Evolutionary conservation across 1,140 invertebrate species (phyloP), one percentile per base, ranked within the genome.

Genomic region (Drosophila sechellia): DNA sequence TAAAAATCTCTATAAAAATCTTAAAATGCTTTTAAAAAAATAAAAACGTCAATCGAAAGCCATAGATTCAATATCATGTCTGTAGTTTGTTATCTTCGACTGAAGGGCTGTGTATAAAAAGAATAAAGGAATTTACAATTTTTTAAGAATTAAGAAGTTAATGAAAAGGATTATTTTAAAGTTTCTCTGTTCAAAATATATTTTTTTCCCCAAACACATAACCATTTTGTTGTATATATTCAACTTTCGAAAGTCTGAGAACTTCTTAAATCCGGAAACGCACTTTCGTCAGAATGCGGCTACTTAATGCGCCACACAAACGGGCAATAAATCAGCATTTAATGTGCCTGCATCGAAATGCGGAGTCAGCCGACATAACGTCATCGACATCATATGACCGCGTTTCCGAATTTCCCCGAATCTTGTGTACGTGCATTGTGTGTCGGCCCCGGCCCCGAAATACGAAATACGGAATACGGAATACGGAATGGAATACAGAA

Each of bases 341-440:
- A 70, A 70, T 70, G 50, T 15, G 42, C 40, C 40, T 48, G 65
- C 65, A 70, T 20, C 43, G 66, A 54, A 56, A 48, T 70, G 42
- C 15, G 35, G 35, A 56, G 20, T 56, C 37, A 66, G 31, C 57
- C 53, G 73, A 20, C 37, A 42, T 58, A 77, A 63, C 57, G 71
- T 75, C 59, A 75, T 75, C 60, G 71, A 56, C 72, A 75, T 58
- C 59, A 65, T 84, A 55, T 87, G 83, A 83, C 83, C 78, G 83
- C 83, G 83, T 86, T 86, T 81, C 79, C 75, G 75, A 77, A 77
- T 56, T 77, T 71, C 56, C 75, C 70, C 68, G 63, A 79, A 85
- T 78, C 45, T 58, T 66, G 45, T 66, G 64, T 76, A 76, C 64
- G 64, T 69, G 56, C 52, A 49, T 54, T 75, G 52, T 68, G 50